These are phyloP conservation scores for Dissostichus mawsoni DNA, from an alignment of 2,113 vertebrate species.

Conservation along the genomic window DNA sequence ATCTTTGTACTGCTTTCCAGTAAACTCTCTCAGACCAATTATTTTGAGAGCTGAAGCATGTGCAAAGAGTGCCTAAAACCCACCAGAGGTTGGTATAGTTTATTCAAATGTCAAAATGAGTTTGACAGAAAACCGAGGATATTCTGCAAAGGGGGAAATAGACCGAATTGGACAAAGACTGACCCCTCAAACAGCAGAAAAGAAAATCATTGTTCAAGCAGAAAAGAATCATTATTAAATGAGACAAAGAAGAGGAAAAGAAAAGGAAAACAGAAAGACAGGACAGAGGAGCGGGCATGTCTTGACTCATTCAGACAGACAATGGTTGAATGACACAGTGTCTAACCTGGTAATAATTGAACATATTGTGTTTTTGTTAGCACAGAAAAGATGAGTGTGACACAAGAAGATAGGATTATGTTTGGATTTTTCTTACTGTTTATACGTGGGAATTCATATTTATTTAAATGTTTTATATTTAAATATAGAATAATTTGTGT, in stretches of 20 bases:
- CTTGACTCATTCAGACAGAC: slow-evolving; percentile 55
- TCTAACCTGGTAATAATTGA: slow-evolving; percentile 48
- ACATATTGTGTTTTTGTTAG: slow-evolving; percentile 12
- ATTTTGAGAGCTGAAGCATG: slow-evolving; percentile 29
- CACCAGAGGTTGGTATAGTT: neutral
- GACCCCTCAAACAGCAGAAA: slow-evolving; percentile 43
- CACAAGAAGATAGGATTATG: neutral
- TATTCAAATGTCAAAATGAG: neutral
- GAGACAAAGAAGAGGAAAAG: slow-evolving; percentile 67
- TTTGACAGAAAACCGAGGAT: slow-evolving; percentile 22
- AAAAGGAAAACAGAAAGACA: slow-evolving; percentile 54
- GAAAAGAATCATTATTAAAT: slow-evolving; percentile 58
- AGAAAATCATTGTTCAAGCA: slow-evolving; percentile 53
- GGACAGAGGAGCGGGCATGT: slow-evolving; percentile 58
- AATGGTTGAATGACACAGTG: slow-evolving; percentile 60
- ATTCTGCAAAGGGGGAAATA: slow-evolving; percentile 16
- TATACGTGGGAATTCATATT: neutral
- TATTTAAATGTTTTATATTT: neutral
- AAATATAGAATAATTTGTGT: neutral
- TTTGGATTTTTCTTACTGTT: neutral
- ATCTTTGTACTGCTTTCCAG: slow-evolving; percentile 12
- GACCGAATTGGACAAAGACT: slow-evolving; percentile 56
- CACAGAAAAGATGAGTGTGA: slow-evolving; percentile 4
- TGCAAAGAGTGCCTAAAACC: slow-evolving; percentile 17
- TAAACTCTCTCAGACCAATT: slow-evolving; percentile 25